Base-by-base conservation (phyloP, 1,140 invertebrate species). In the Grapholita molesta region DNA sequence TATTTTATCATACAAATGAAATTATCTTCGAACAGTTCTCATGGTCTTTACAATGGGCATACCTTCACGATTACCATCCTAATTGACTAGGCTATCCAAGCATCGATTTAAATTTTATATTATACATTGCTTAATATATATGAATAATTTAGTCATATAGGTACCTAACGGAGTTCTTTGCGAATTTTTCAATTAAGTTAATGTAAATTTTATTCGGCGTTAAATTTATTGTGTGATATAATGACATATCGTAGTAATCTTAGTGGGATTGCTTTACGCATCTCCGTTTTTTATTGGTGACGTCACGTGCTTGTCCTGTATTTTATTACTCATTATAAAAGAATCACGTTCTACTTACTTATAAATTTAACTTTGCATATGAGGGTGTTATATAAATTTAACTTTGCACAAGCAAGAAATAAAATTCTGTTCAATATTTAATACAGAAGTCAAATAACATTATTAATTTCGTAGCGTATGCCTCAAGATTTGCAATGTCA, bases 21-120 rank as follows among this genome's bases (percentile, higher is more conserved):
- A 61, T 61, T 61, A 61, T 30, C 55, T 61, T 57, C 12, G 30
- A 61, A 61, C 55, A 28, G 55, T 61, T 61, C 55, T 61, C 55
- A 61, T 61, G 25, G 55, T n/a, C 15, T 21, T 21, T 30, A 61
- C 55, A 61, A 61, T 61, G 53, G 53, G 24, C 55, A 25, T 61
- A 28, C 24, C 55, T 32, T 15, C 55, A 28, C 55, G 55, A 61
- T 61, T 61, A 61, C 7, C 55, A 61, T 61, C 55, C 55, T 61
- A 61, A 61, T 61, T 15, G 55, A 61, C 55, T 28, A 24, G 21
- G 53, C 53, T 55, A 28, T 25, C 55, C 55, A 61, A 25, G 55
- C 55, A 25, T 25, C 55, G 5, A 61, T 61, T 61, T 28, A 61
- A 61, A 61, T 61, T 15, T 61, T 30, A 28, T 61, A 61, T 28